Evolutionary conservation across 2,888 invertebrate genomes (phyloP), one percentile per base, ranked within the genome.

Genomic region (Harmothoe impar): DNA sequence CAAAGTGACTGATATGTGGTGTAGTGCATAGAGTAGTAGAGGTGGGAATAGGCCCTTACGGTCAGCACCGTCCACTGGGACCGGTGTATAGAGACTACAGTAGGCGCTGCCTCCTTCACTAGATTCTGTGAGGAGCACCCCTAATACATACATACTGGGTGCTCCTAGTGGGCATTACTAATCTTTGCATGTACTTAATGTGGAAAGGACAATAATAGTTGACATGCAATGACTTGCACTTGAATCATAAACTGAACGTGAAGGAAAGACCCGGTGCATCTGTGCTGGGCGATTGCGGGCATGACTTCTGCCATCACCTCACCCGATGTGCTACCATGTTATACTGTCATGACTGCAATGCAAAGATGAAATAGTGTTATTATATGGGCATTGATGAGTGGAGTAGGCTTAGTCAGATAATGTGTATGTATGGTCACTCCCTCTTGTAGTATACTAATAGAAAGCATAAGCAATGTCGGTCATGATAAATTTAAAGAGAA

Each of bases 171-270:
- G 72, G 72, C 72, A 72, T 29, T 72, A 72, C 72, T 25, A 72
- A 72, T 29, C 29, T 72, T 25, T 72, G 72, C 72, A 29, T 23
- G 72, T 72, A 72, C 72, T 29, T 72, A 29, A 29, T 29, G 43
- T 62, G 62, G 62, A 12, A 62, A n/a, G 29, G 29, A 72, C 72
- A 29, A 72, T 15, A 72, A 72, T 15, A 29, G 29, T 72, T 72
- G 15, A 72, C 29, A 72, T 72, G 72, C 29, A 72, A 72, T 72
- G 72, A 72, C 72, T 15, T 72, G 72, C 72, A 72, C 72, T 72
- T 72, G 72, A 72, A 72, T 72, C 72, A 29, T 62, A 62, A 7
- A 3, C 72, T 29, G 72, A 72, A 72, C n/a, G 17, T 7, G 5
- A 72, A 72, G 29, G 25, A 5, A 20, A 62, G 72, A 72, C 72